Percentiles rank a stretch among this genome's conserved stretches.
These are phyloP conservation scores for Epizoanthus rinbou DNA, from an alignment of 92 coral and sea anemone species.

Conservation along the genomic window DNA sequence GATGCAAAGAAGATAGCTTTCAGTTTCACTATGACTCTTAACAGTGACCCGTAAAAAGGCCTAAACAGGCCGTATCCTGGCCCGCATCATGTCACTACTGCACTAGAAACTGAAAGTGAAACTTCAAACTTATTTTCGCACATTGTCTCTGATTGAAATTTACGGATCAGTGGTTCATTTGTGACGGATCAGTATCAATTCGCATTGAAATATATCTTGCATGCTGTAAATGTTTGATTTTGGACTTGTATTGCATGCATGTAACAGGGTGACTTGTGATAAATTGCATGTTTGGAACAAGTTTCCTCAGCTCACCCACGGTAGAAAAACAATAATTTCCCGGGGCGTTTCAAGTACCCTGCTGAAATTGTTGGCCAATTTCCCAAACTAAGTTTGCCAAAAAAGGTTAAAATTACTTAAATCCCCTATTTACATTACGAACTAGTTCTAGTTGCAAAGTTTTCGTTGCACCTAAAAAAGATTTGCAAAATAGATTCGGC, in stretches of 20 bases:
- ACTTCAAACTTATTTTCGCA: too few species aligned
- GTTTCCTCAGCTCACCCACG: not conserved
- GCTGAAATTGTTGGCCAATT: not conserved
- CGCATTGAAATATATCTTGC: not conserved
- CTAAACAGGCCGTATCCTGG: too few species aligned
- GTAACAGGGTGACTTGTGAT: not conserved
- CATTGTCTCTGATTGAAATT: too few species aligned
- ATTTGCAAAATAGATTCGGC: not conserved
- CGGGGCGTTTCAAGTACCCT: not conserved
- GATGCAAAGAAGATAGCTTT: too few species aligned
- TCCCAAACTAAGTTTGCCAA: not conserved
- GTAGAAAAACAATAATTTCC: not conserved
- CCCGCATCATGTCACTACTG: too few species aligned
- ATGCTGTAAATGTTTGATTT: not conserved
- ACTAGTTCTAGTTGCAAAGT: not conserved
- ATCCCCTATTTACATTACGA: not conserved
- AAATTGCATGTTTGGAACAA: not conserved
- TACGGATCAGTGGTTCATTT: too few species aligned
- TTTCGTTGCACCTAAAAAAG: not conserved
- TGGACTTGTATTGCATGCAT: not conserved
- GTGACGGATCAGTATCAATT: too few species aligned
- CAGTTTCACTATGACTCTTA: too few species aligned
- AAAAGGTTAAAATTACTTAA: slow-evolving; percentile 17
- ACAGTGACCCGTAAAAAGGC: too few species aligned
- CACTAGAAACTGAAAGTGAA: too few species aligned